phyloP scores from a whole-genome alignment of 1,140 invertebrate species.

The Notospermus geniculatus region DNA sequence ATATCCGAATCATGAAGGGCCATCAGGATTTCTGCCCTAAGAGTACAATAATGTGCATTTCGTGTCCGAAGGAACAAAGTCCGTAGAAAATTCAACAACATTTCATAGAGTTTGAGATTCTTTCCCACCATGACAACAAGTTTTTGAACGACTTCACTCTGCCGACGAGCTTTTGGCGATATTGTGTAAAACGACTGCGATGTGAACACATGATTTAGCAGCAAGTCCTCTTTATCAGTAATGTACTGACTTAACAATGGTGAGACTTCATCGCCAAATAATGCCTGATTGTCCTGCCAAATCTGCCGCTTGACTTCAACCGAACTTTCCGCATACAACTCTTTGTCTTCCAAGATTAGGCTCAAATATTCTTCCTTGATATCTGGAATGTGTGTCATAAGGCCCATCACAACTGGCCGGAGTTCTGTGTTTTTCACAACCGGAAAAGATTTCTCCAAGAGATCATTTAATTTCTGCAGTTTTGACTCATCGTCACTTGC shows the following conservation, averaged over 20 bases:
- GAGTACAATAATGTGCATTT: constrained; percentile 95
- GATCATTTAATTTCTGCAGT: constrained; percentile 84
- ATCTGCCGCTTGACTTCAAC: constrained; percentile 97
- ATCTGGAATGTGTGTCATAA: constrained; percentile 86
- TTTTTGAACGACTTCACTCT: constrained; percentile 91
- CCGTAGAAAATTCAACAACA: constrained; percentile 93
- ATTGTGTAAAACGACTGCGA: constrained; percentile 79
- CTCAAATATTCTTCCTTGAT: constrained; percentile 91
- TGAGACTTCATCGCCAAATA: constrained; percentile 96
- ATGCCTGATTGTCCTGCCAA: constrained; percentile 94
- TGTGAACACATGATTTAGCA: constrained; percentile 89
- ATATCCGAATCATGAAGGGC: constrained; percentile 90
- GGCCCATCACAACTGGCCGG: constrained; percentile 93
- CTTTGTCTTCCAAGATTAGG: constrained; percentile 78
- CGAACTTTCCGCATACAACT: constrained; percentile 90
- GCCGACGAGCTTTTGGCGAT: constrained; percentile 86
- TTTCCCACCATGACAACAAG: constrained; percentile 95
- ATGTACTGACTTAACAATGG: constrained; percentile 91
- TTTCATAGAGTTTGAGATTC: constrained; percentile 94
- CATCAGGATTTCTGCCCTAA: constrained; percentile 94
- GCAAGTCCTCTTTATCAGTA: constrained; percentile 67
- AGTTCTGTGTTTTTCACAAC: constrained; percentile 86
- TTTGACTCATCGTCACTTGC: constrained; percentile 67
- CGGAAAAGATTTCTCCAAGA: constrained; percentile 89
- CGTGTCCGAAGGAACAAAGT: constrained; percentile 91